Base-by-base conservation (phyloP, 1,140 invertebrate genomes). In the Yoshiicerus persimilis region DNA sequence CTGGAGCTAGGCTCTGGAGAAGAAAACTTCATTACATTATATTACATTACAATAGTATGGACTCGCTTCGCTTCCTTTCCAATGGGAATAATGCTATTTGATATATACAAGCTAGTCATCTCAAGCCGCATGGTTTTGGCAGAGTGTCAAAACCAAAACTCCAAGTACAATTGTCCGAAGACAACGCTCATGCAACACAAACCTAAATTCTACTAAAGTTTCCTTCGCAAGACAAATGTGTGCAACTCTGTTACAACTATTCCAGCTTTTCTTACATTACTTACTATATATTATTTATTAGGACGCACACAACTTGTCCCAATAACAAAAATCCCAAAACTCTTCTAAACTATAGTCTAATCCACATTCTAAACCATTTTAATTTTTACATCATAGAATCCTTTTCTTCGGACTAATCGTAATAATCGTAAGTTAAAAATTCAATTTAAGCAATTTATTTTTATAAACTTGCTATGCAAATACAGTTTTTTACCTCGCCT, bases 51-150 rank as follows among this genome's bases (percentile, higher is more conserved):
- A 56, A 56, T 56, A 16, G 47, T n/a, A 56, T 56, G 47, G 47
- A 56, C 47, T 56, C 47, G 47, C 47, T n/a, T n/a, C 0, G 47
- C 8, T 56, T 56, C 47, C 47, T 56, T 56, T 56, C n/a, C 16
- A 6, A 56, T 16, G 16, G 47, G 47, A 56, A 56, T 56, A n/a
- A 0, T 47, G 41, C 47, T 56, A 56, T 56, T 56, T 56, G 47
- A 56, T 56, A 56, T 56, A 56, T 56, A 56, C 47, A n/a, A n/a
- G 47, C 47, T 56, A 47, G 39, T 84, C 83, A 62, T 47, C 39
- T 84, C 38, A 47, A 84, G 83, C 83, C 83, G 39, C 83, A 84
- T 84, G 83, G 9, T 84, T 84, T 84, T 84, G 83, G 32, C 83
- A 84, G 27, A 84, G 25, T 84, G 38, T 34, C 83, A 84, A 84